Conservation (phyloP, 2,797 vertebrate species). For the Danio tinwini region DNA sequence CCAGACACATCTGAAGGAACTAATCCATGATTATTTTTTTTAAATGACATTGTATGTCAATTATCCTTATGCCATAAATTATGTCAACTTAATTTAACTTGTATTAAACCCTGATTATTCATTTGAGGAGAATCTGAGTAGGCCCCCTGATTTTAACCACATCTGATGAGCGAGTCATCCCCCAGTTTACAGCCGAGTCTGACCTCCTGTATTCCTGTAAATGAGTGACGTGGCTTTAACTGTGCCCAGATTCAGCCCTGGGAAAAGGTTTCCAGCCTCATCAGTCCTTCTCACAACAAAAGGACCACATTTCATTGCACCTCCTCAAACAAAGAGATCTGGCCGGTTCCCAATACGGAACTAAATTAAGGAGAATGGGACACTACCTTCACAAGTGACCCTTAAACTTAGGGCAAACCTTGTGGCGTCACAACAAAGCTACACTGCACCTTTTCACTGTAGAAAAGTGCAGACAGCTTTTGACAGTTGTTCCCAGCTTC, state of each 20-base stretch:
- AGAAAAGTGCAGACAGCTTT: conserved; percentile 67
- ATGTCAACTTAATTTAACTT: too few species aligned
- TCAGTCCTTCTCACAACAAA: conserved; percentile 61
- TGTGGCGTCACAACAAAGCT: conserved; percentile 56
- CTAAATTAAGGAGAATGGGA: conserved; percentile 50
- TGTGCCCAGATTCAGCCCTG: conserved; percentile 72
- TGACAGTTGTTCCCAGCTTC: conserved; percentile 83
- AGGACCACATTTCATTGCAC: conserved; percentile 58
- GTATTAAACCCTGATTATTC: conserved; percentile 69
- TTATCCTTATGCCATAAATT: too few species aligned
- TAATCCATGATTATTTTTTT: too few species aligned
- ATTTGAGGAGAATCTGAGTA: conserved; percentile 75
- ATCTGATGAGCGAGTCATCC: conserved; percentile 82
- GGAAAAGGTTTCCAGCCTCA: conserved; percentile 64
- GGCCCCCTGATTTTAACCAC: conserved; percentile 77
- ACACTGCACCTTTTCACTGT: conserved; percentile 50
- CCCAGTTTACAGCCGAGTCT: conserved; percentile 77
- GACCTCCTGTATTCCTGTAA: conserved; percentile 82
- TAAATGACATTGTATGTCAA: too few species aligned
- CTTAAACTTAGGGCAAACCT: conserved; percentile 60
- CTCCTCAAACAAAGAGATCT: conserved; percentile 51
- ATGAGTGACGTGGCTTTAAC: conserved; percentile 81
- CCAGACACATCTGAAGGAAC: too few species aligned
- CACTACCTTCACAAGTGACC: conserved; percentile 52
- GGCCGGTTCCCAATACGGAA: conserved; percentile 45